Base-by-base conservation (phyloP, 37 sponge, comb jelly and placozoan species). In the Halichondria panicea region DNA sequence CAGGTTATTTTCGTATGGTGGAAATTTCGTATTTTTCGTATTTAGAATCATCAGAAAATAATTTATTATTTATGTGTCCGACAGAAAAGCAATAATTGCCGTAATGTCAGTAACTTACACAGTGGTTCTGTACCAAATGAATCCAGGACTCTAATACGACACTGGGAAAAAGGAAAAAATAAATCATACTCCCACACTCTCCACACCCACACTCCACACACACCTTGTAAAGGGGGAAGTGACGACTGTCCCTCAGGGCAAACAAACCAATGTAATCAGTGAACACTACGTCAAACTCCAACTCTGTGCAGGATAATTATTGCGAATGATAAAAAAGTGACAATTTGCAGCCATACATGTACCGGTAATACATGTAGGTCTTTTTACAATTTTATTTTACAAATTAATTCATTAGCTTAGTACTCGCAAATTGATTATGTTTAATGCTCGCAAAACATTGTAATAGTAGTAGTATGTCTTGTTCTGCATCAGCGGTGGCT, bases 211-310 rank as follows among this genome's bases (percentile, higher is more conserved):
- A 63, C 36, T 19, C 13, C 9, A 13, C 9, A 48, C 13, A 48
- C 13, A 78, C 78, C 78, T 78, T 89, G 64, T 89, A 84, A 35
- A 61, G 15, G 22, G 60, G 61, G 40, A 84, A 89, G 75, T 83
- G 79, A 13, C 80, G 54, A 2, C 55, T n/a, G 37, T 58, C 66
- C 22, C 69, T 66, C 21, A 89, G 76, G 6, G 71, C 92, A 52
- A 46, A 59, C 46, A 91, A 50, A 19, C 92, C 92, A 43, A 85
- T 85, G 68, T 86, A 91, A 63, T 91, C 92, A 22, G 92, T 91
- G 58, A 86, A 72, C 18, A 91, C 68, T n/a, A 91, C 63, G 77
- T 91, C 92, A 82, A 69, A 91, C 15, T 13, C 27, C 0, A 37
- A 41, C 59, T 65, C 75, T 78, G 82, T 6, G 59, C 7, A 13